A percentile compares a stretch with the other conserved stretches of the same genome.
phyloP scores from a whole-genome alignment of 2,888 invertebrate genomes.

The Aporophyla lueneburgensis region DNA sequence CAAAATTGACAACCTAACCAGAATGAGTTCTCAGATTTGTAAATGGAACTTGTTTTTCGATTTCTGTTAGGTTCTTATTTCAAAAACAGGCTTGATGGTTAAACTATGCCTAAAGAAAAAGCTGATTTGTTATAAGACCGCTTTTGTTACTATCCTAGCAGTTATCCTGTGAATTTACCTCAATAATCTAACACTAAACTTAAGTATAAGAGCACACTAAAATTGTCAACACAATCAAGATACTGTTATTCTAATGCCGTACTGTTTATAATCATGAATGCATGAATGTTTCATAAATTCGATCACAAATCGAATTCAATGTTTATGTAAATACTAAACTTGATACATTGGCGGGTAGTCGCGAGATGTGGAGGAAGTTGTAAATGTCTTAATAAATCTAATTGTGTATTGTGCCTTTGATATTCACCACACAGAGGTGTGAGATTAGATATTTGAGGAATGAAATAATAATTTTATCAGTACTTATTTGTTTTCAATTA shows the following conservation, averaged over 20 bases:
- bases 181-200: constrained; percentile 6
- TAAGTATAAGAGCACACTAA: constrained; percentile 18
- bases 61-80: no score
- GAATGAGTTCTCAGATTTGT: no score
- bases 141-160: neutral
- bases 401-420: constrained; percentile 7
- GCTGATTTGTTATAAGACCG: no score
- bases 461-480: neutral
- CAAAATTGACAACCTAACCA: no score
- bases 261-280: constrained; percentile 53
- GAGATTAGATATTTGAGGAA: constrained; percentile 6
- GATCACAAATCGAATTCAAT: constrained; percentile 66
- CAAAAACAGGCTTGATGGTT: no score
- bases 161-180: neutral
- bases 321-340: constrained; percentile 68
- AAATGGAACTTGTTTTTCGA: no score
- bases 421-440: constrained; percentile 12
- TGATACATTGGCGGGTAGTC: constrained; percentile 58
- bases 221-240: constrained; percentile 45
- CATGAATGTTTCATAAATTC: constrained; percentile 62
- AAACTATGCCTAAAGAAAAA: no score
- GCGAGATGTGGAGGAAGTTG: constrained; percentile 61
- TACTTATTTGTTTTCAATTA: neutral
- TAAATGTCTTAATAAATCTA: constrained; percentile 69
- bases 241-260: constrained; percentile 49